Conservation (phyloP, 2,888 invertebrate species). For the Machimus atricapillus region DNA sequence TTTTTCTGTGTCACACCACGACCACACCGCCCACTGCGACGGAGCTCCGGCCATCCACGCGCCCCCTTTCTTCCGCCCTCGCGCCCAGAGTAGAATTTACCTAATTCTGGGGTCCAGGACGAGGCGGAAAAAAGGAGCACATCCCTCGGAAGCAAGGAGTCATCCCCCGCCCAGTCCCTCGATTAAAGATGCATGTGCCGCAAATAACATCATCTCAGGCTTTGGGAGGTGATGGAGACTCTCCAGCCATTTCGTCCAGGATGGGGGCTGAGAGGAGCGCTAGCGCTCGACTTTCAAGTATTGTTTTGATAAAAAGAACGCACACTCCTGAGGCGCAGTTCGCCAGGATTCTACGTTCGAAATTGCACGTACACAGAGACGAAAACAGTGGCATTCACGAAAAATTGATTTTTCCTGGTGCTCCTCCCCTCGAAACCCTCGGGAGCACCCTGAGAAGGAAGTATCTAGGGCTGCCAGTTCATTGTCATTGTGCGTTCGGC, state of each 20-base stretch:
- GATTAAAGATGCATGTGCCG: constrained; percentile 20
- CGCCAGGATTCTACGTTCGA: background rate
- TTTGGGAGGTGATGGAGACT: background rate
- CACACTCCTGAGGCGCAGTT: background rate
- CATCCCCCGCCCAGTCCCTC: background rate
- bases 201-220: background rate
- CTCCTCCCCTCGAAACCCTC: background rate
- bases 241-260: background rate
- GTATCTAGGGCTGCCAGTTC: constrained; percentile 39
- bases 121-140: background rate
- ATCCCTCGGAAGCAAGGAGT: background rate
- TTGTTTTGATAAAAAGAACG: constrained; percentile 6
- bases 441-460: background rate
- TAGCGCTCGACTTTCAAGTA: background rate
- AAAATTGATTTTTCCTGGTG: constrained; percentile 28
- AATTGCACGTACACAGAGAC: background rate
- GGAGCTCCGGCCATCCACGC: background rate
- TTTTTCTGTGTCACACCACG: constrained; percentile 9
- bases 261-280: background rate
- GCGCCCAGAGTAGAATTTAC: background rate
- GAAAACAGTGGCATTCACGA: background rate
- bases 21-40: background rate
- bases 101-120: background rate
- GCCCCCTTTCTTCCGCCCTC: background rate
- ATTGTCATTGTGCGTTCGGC: constrained; percentile 5